A percentile compares a stretch with the other conserved stretches of the same genome.
These are phyloP conservation scores for Xenus cinereus DNA, from an alignment of 2,113 vertebrate genomes.

Conservation along the genomic window DNA sequence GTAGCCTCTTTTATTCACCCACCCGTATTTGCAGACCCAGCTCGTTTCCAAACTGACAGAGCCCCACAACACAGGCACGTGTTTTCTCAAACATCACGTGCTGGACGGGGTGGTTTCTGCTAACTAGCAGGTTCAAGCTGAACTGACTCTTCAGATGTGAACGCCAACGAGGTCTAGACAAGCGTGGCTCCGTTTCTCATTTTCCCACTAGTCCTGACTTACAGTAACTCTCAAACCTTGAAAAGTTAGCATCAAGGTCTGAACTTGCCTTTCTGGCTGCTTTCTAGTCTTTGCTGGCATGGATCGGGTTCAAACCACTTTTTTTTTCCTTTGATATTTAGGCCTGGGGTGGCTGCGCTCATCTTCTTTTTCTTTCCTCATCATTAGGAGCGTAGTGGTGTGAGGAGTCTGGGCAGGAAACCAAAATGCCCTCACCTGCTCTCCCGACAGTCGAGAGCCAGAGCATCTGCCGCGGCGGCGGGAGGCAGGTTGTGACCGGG, in stretches of 20 bases:
- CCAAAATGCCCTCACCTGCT: not conserved
- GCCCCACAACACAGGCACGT: accelerated
- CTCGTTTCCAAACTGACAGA: not conserved
- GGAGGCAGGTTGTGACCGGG: not conserved
- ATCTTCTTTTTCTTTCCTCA: not conserved
- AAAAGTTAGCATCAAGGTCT: not conserved
- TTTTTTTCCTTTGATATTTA: not conserved
- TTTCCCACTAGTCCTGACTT: not conserved
- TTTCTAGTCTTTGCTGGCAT: not conserved
- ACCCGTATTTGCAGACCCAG: not conserved
- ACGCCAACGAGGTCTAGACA: accelerated
- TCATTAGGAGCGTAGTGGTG: not conserved
- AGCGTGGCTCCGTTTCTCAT: not conserved
- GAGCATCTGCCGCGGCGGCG: not conserved
- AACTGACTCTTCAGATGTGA: not conserved
- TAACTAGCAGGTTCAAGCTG: not conserved
- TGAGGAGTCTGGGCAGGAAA: not conserved
- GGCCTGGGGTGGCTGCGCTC: not conserved
- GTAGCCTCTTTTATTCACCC: not conserved
- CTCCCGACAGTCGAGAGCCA: accelerated
- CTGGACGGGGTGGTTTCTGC: not conserved
- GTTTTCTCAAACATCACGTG: accelerated
- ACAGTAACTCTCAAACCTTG: not conserved
- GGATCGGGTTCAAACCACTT: not conserved
- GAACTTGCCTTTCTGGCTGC: not conserved